A percentile compares a stretch with the other conserved stretches of the same genome.
phyloP scores from a whole-genome alignment of 2,888 invertebrate species.

The Chrysina gloriosa region DNA sequence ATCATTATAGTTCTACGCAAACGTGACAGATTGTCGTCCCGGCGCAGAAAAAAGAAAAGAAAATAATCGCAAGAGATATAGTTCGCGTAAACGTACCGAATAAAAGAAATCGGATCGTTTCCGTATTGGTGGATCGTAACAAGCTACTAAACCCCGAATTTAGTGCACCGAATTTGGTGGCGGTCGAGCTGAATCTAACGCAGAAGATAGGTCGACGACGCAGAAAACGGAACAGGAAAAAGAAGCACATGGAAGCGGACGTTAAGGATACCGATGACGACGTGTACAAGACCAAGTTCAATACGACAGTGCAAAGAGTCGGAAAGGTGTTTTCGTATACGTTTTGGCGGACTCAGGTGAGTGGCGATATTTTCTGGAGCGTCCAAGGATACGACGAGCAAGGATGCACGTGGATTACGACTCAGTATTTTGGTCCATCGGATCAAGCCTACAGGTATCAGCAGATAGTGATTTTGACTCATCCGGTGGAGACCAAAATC shows the following conservation, averaged over 20 bases:
- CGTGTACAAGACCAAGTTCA: slow-evolving; percentile 58
- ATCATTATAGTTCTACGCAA: not conserved
- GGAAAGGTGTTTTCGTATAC: slow-evolving; percentile 62
- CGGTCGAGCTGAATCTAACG: slow-evolving; percentile 16
- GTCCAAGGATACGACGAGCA: slow-evolving; percentile 59
- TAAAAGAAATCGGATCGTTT: not conserved
- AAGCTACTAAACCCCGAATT: not conserved
- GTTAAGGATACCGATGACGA: slow-evolving; percentile 45
- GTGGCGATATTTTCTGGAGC: slow-evolving; percentile 62
- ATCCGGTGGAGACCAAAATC: slow-evolving; percentile 60
- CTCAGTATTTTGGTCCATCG: slow-evolving; percentile 59
- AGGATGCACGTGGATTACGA: slow-evolving; percentile 59
- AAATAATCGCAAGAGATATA: too few relatives aligned
- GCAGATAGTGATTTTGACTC: slow-evolving; percentile 60
- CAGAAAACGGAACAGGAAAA: slow-evolving; percentile 25
- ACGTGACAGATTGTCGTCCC: not conserved
- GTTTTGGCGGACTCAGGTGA: slow-evolving; percentile 61
- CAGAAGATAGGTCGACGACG: slow-evolving; percentile 34
- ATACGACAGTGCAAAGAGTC: slow-evolving; percentile 55
- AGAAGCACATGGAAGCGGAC: slow-evolving; percentile 23
- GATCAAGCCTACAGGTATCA: slow-evolving; percentile 57
- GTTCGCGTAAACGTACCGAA: not conserved
- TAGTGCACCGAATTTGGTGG: not conserved
- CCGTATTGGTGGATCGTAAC: not conserved
- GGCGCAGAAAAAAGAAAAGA: not conserved